A percentile compares a stretch with the other conserved stretches of the same genome.
Conservation (phyloP, 2,113 vertebrate species). For the Cochlearius cochlearius region DNA sequence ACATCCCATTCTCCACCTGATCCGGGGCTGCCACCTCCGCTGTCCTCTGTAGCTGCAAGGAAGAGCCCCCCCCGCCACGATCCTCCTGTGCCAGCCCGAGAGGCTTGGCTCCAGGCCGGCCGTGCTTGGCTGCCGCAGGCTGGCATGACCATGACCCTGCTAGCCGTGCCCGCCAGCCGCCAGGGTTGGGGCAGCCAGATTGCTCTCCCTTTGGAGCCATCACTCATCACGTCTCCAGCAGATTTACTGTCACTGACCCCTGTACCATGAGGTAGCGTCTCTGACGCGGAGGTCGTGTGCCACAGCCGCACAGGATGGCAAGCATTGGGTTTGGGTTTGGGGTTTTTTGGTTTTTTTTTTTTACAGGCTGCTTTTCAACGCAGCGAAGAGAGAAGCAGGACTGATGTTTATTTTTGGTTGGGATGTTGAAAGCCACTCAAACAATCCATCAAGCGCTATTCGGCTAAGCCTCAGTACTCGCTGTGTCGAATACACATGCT, state of each 20-base stretch:
- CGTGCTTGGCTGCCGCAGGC: not conserved
- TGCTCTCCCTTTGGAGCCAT: not conserved
- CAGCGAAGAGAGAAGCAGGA: not conserved
- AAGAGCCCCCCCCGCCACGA: not conserved
- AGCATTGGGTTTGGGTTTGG: not conserved
- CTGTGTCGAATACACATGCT: not conserved
- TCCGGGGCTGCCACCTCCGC: not conserved
- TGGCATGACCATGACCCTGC: not conserved
- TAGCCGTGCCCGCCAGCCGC: not conserved
- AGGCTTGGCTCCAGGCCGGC: not conserved
- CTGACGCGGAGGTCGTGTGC: not conserved
- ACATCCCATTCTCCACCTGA: not conserved
- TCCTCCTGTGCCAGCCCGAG: not conserved
- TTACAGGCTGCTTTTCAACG: not conserved
- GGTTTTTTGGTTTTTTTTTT: not conserved
- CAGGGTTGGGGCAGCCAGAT: not conserved
- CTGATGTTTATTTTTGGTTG: not conserved
- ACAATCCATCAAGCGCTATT: not conserved
- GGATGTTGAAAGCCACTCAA: not conserved
- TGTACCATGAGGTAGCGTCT: not conserved
- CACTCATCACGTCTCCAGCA: not conserved
- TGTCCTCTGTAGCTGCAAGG: not conserved
- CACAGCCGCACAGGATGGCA: not conserved
- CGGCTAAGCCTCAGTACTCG: not conserved
- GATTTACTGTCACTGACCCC: not conserved